phyloP scores from a whole-genome alignment of 2,888 invertebrate species.

The Aphrophora alni region DNA sequence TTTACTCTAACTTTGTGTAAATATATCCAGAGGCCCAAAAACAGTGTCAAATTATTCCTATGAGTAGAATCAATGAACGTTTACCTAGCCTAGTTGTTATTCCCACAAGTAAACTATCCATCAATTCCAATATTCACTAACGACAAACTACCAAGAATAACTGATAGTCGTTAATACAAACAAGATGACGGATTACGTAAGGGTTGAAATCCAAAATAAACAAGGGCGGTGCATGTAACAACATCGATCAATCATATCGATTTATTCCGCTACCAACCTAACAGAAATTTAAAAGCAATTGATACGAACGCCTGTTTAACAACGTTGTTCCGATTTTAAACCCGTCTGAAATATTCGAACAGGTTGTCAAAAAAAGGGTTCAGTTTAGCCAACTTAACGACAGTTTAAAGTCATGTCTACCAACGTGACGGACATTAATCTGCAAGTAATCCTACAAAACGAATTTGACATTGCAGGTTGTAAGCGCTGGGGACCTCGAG shows the following conservation, averaged over 20 bases:
- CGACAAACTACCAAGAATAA: no score
- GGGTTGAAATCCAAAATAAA: background rate
- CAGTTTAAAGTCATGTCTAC: background rate
- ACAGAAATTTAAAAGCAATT: background rate
- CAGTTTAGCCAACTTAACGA: background rate
- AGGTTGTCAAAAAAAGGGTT: background rate
- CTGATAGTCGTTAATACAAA: no score
- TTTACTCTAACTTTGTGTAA: no score
- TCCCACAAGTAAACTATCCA: no score
- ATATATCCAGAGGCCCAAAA: no score
- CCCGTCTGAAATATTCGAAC: background rate
- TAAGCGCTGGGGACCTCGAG: background rate
- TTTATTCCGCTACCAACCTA: background rate
- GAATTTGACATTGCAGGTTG: background rate
- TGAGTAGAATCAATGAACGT: no score
- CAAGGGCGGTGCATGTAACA: background rate
- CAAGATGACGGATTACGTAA: background rate
- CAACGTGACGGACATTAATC: background rate
- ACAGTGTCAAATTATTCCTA: no score
- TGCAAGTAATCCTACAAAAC: background rate
- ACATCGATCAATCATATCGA: background rate
- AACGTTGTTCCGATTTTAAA: background rate
- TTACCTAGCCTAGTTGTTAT: no score
- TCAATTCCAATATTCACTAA: no score
- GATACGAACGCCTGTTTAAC: background rate